A percentile compares a stretch with the other conserved stretches of the same genome.
Conservation (phyloP, 2,113 vertebrate species). For the Petromus typicus region DNA sequence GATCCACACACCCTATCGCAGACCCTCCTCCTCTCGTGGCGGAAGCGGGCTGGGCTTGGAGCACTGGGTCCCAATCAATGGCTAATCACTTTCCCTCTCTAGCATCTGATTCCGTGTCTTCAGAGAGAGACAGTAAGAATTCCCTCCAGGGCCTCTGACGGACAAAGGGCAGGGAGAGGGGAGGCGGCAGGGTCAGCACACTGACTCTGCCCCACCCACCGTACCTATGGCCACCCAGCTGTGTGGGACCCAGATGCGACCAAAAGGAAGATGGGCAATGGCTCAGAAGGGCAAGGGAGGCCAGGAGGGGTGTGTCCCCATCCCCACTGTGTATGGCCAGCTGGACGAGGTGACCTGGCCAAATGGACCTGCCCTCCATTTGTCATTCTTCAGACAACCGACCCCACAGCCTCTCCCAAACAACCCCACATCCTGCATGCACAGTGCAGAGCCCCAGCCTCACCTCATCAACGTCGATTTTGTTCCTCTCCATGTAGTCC, state of each 20-base stretch:
- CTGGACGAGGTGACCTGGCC: fast-evolving
- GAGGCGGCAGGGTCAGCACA: neutral
- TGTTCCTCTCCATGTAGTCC: slow-evolving; percentile 93
- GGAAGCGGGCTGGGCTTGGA: neutral
- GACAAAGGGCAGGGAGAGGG: neutral
- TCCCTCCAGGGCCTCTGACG: neutral
- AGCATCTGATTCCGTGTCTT: slow-evolving; percentile 43
- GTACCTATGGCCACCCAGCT: slow-evolving; percentile 34
- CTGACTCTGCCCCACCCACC: neutral
- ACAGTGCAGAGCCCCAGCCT: neutral
- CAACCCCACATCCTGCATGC: neutral
- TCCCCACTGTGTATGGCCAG: fast-evolving
- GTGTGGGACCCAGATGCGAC: neutral
- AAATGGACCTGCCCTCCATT: neutral
- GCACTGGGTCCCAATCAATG: neutral
- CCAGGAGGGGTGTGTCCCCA: neutral
- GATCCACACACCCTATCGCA: too few species aligned
- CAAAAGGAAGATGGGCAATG: neutral
- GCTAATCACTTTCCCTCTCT: slow-evolving; percentile 62
- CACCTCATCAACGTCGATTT: slow-evolving; percentile 96
- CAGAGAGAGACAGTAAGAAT: neutral
- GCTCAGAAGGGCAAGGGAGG: neutral
- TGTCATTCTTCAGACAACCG: neutral
- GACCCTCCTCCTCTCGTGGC: neutral
- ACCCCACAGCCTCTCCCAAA: neutral